Percentiles rank a stretch among this genome's conserved stretches.
phyloP scores from a whole-genome alignment of 2,113 vertebrate species.

The Notothenia rossii region DNA sequence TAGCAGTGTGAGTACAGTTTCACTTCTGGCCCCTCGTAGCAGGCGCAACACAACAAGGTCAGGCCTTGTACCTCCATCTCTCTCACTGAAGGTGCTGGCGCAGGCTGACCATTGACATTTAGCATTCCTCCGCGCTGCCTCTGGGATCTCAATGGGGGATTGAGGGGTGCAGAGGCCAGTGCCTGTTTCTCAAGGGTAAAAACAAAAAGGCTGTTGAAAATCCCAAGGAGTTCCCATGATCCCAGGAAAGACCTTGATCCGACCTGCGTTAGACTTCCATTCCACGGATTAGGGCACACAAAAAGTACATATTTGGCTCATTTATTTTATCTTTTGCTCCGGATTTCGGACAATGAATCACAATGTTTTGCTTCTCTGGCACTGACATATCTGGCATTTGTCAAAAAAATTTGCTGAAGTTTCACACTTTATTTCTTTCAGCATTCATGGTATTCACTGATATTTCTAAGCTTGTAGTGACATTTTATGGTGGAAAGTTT shows the following conservation, averaged over 20 bases:
- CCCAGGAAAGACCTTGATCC: conserved; percentile 89
- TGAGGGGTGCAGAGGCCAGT: conserved; percentile 85
- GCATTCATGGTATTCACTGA: conserved; percentile 84
- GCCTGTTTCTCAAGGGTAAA: conserved; percentile 86
- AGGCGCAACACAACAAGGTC: conserved; percentile 58
- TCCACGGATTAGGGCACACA: conserved; percentile 90
- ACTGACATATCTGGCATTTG: conserved; percentile 62
- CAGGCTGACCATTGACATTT: conserved; percentile 85
- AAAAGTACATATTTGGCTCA: conserved; percentile 88
- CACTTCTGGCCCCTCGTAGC: conserved; percentile 54
- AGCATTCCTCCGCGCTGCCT: conserved; percentile 82
- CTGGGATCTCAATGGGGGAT: conserved; percentile 88
- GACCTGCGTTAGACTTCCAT: conserved; percentile 88
- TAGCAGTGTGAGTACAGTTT: conserved; percentile 75
- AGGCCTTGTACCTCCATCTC: conserved; percentile 72
- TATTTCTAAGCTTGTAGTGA: conserved; percentile 77
- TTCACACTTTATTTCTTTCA: conserved; percentile 67
- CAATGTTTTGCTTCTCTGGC: conserved; percentile 81
- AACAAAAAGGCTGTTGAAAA: conserved; percentile 96
- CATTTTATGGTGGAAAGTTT: conserved; percentile 81
- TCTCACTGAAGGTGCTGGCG: conserved; percentile 80
- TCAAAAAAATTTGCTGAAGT: conserved; percentile 38
- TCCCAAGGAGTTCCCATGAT: conserved; percentile 92
- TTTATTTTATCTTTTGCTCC: conserved; percentile 82
- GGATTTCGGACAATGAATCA: conserved; percentile 69